Base-by-base conservation (phyloP, 92 coral and sea anemone genomes). In the Epizoanthus ramosus region DNA sequence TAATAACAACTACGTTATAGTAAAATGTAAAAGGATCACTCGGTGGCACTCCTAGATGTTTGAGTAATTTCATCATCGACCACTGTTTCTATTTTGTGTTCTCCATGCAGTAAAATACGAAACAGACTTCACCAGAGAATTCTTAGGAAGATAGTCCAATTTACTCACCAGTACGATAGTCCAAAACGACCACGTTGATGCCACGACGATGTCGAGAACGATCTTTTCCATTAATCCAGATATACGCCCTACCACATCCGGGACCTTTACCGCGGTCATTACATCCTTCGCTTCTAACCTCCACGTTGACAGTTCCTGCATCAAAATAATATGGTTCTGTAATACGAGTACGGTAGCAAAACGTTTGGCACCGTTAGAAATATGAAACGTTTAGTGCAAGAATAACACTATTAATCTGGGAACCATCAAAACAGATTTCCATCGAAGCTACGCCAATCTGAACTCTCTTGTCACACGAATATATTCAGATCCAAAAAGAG, bases 221-320 rank as follows among this genome's bases (percentile, higher is more conserved):
- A 60, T 77, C 82, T 63, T 8, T 77, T 1, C 82, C 82, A 12
- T 61, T 77, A 16, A 77, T 57, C 82, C 82, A 77, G 21, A 77
- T 77, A 22, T 61, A 21, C 6, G 57, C 57, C 3, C 1, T 15
- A 43, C 82, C 82, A 41, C 82, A 77, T 77, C 58, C 68, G 16
- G 37, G 70, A 12, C 71, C 71, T 37, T 39, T 77, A 47, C 82
- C 43, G 8, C 25, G 12, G 23, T 77, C 82, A 15, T 77, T 4
- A 37, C 82, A 63, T 8, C 82, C 82, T 43, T 77, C 82, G 39
- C 82, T 77, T 24, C 82, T 77, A 12, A 63, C 37, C 71, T 77
- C 82, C 24, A 77, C 71, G n/a, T 61, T 77, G 52, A 61, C 58
- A 41, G 18, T 37, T 41, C 19, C 82, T 77, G 82, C 14, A 72